Percentiles rank a stretch among this genome's conserved stretches.
phyloP scores from a whole-genome alignment of 1,140 invertebrate genomes.

The Megalopta genalis region DNA sequence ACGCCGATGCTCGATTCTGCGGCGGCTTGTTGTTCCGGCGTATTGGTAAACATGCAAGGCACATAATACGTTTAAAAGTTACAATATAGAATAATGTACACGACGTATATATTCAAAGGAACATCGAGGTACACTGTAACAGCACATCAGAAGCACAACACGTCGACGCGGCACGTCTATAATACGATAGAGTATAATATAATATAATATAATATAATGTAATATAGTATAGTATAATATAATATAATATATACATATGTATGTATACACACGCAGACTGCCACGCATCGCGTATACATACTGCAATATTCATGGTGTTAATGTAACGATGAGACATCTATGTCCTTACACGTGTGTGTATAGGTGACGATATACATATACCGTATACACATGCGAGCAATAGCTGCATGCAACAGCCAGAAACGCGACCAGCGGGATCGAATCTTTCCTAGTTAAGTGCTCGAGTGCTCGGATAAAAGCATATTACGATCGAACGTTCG shows the following conservation, averaged over 20 bases:
- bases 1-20: background rate
- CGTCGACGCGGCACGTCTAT: conserved; percentile 54
- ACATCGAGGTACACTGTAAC: conserved; percentile 58
- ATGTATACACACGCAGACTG: conserved; percentile 44
- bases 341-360: conserved; percentile 13
- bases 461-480: conserved; percentile 71
- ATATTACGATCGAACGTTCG: conserved; percentile 58
- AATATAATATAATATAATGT: no score
- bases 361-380: conserved; percentile 28
- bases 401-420: conserved; percentile 74
- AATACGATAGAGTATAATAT: background rate
- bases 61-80: conserved; percentile 37
- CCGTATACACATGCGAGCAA: conserved; percentile 69
- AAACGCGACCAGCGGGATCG: conserved; percentile 73
- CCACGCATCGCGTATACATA: conserved; percentile 60
- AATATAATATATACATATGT: conserved; percentile 11
- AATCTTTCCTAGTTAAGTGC: conserved; percentile 73
- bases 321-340: background rate
- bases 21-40: conserved; percentile 21
- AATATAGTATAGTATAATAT: no score
- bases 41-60: conserved; percentile 52
- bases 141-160: conserved; percentile 59
- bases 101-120: conserved; percentile 47
- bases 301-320: conserved; percentile 35
- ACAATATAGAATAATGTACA: conserved; percentile 26